Base-by-base conservation (phyloP, 1,140 invertebrate genomes). In the Atta texana region DNA sequence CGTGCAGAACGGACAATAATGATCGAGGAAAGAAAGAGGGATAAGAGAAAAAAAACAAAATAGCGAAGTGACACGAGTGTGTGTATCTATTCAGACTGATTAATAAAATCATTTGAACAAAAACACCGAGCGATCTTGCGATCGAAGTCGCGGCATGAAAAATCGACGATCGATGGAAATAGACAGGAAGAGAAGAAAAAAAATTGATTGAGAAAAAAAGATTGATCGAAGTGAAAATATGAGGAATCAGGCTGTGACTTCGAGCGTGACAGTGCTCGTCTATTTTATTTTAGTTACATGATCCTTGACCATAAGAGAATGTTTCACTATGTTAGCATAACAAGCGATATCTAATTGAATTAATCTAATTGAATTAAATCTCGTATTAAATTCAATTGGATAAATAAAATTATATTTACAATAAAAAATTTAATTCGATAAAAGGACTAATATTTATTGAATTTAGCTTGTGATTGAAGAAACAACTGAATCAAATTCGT, bases 1-100 rank as follows among this genome's bases (percentile, higher is more conserved):
- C 82, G 76, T 80, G 88, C 84, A 90, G 82, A 90, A 77, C 75
- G 87, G 89, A 82, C 71, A 86, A 74, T 86, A 82, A 87, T 91
- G 80, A 76, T 87, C 82, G 71, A 85, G 61, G 84, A 85, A 89
- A 85, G 84, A 76, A 31, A 87, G n/a, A 88, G 63, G 81, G 53
- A 87, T 51, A 44, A 44, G 49, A 55, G 21, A 24, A 66, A 53
- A 75, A 49, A 63, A 34, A n/a, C n/a, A 76, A 57, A 85, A 34
- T 78, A 80, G 77, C 85, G 7, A 86, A 69, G 89, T 89, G 88
- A 85, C 31, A 78, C 49, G n/a, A 80, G 85, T 78, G 89, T 71
- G 86, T 90, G 78, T 89, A 89, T 74, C 51, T 77, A 75, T 84
- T 75, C 34, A 75, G 57, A 72, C 44, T 85, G 59, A 85, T 78